Base-by-base conservation (phyloP, 2,113 vertebrate genomes). In the Vulpes lagopus region DNA sequence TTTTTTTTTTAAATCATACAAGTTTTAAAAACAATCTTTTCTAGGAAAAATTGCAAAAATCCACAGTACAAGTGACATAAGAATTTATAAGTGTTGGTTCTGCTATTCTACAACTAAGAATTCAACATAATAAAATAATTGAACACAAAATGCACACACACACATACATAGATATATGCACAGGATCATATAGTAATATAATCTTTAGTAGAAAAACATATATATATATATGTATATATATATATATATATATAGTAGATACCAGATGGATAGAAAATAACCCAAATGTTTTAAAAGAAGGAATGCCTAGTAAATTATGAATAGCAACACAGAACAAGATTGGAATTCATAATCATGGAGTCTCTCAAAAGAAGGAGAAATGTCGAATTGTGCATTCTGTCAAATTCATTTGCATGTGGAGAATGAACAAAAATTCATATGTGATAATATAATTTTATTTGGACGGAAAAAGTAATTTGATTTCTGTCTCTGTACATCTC, bases 401-500 rank as follows among this genome's bases (percentile, higher is more conserved):
- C 25, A 59, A 89, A 78, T 53, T 8, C 11, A 15, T 30, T 16
- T 64, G 3, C 25, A 55, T 25, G 27, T 43, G 30, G 17, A 71
- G 53, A 79, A 20, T 30, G 6, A 79, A 59, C 5, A 71, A 11
- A 60, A 38, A 17, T 53, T 69, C 55, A 53, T 5, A 65, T 51
- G 35, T 65, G 35, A 94, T 27, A 86, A 55, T 43, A 22, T 94
- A 81, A 87, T 53, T 81, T 91, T 55, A 94, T 57, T 87, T 69
- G 43, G 53, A 55, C 67, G 11, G 23, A 57, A 93, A 69, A 71
- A 20, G 3, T 30, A 11, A 81, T 64, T 79, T 59, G 35, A 4
- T 78, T 79, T 69, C 49, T 79, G 4, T 62, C 22, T 87, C 22
- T 84, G 57, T 69, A 55, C 1, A 20, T 16, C 76, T 94, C 67